Base-by-base conservation (phyloP, 2,888 invertebrate genomes). In the Luperina testacea region DNA sequence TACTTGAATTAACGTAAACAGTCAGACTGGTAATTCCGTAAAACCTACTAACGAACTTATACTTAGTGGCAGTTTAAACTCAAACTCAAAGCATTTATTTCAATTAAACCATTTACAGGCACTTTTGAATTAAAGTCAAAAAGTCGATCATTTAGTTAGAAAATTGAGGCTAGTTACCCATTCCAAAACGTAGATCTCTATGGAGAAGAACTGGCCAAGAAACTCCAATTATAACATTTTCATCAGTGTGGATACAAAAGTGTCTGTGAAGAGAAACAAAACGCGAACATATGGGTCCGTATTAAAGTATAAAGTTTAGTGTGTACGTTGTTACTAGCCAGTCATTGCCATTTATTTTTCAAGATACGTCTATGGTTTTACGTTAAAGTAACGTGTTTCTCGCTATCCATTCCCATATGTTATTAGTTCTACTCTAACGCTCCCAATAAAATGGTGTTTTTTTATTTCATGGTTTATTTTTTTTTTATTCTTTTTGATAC, bases 1-100 rank as follows among this genome's bases (percentile, higher is more conserved):
- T 80, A 42, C 57, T 63, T 68, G 20, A 63, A 67, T 84, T 42
- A 72, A 80, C 4, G 2, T 72, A 13, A 42, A 15, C 13, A 20
- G 6, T 42, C 27, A 1, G 15, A 32, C 20, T 53, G 32, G n/a
- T 42, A 27, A 20, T 65, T 65, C 7, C 4, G 24, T 68, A 38
- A 77, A 77, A 65, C n/a, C 61, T 48, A 45, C 8, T 1, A 5
- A 32, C 20, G 4, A 32, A 9, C 2, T 64, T 27, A 57, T 9
- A 57, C 53, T 48, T 5, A 48, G 15, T 15, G 5, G 1, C 48
- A 48, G 15, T 15, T 15, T 0, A 48, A 48, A 48, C 48, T 13
- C 13, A 48, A 15, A 0, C 5, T 48, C 48, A 48, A 48, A 48
- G 5, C 48, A 15, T 48, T 48, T 48, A 5, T 48, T 48, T 48